These are phyloP conservation scores for Austrofundulus limnaeus DNA, from an alignment of 2,113 vertebrate genomes.

Conservation along the genomic window DNA sequence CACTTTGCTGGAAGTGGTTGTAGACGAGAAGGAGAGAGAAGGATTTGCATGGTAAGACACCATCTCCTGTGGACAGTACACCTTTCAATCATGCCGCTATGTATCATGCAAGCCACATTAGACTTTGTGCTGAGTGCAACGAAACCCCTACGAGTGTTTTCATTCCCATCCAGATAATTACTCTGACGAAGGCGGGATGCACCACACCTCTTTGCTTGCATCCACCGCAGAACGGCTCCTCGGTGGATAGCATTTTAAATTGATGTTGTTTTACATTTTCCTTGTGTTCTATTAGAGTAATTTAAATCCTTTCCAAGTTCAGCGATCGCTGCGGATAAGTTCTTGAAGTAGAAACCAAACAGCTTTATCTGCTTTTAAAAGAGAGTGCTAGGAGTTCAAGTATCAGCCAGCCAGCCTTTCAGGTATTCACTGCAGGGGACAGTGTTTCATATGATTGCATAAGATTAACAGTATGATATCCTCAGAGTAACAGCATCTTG, in stretches of 20 bases:
- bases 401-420: constrained; percentile 44
- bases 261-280: constrained; percentile 42
- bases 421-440: constrained; percentile 36
- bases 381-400: constrained; percentile 18
- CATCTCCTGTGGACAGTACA: constrained; percentile 37
- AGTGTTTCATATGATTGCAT: constrained; percentile 59
- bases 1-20: constrained; percentile 59
- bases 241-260: constrained; percentile 21
- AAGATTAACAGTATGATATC: constrained; percentile 57
- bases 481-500: constrained; percentile 46
- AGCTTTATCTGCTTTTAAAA: constrained; percentile 11
- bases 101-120: constrained; percentile 33
- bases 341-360: constrained; percentile 5
- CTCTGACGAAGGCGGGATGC: constrained; percentile 26
- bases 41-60: constrained; percentile 57
- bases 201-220: constrained; percentile 24
- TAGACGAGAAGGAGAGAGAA: constrained; percentile 28
- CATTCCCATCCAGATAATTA: constrained; percentile 51
- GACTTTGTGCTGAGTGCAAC: constrained; percentile 57
- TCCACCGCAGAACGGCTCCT: constrained; percentile 19
- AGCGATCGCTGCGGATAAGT: constrained; percentile 9
- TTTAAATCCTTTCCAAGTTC: constrained; percentile 16
- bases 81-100: constrained; percentile 38
- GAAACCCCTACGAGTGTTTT: constrained; percentile 45
- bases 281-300: constrained; percentile 29